A percentile compares a stretch with the other conserved stretches of the same genome.
These are phyloP conservation scores for Aldabrachelys gigantea DNA, from an alignment of 2,113 vertebrate genomes.

Conservation along the genomic window DNA sequence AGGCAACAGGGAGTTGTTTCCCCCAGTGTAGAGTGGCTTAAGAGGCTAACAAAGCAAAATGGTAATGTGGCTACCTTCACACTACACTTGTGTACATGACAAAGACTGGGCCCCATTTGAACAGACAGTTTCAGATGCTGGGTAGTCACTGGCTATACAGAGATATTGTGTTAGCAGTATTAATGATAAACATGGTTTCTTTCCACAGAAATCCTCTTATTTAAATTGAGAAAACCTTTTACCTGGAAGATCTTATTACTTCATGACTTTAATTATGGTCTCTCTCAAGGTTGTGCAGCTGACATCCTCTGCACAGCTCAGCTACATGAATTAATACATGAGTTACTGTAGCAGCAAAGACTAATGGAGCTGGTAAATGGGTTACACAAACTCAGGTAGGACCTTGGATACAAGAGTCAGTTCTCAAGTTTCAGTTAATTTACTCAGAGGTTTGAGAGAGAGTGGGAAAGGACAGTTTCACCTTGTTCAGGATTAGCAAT, in stretches of 20 bases:
- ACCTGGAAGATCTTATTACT: not conserved
- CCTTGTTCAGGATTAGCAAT: not conserved
- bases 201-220: not conserved
- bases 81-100: not conserved
- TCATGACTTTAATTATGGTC: not conserved
- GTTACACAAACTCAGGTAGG: slow-evolving; percentile 8
- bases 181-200: not conserved
- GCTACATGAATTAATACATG: not conserved
- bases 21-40: not conserved
- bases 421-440: slow-evolving; percentile 19
- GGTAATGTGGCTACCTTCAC: not conserved
- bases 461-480: slow-evolving; percentile 14
- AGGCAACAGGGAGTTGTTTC: not conserved
- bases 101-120: not conserved
- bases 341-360: not conserved
- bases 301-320: not conserved
- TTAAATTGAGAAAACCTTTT: not conserved
- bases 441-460: not conserved
- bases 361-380: not conserved
- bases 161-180: not conserved
- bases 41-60: not conserved
- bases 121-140: not conserved
- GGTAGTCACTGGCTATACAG: not conserved
- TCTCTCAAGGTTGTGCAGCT: not conserved
- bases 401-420: not conserved